These are phyloP conservation scores for Stictocephala bisonia DNA, from an alignment of 2,888 invertebrate species.

Conservation along the genomic window DNA sequence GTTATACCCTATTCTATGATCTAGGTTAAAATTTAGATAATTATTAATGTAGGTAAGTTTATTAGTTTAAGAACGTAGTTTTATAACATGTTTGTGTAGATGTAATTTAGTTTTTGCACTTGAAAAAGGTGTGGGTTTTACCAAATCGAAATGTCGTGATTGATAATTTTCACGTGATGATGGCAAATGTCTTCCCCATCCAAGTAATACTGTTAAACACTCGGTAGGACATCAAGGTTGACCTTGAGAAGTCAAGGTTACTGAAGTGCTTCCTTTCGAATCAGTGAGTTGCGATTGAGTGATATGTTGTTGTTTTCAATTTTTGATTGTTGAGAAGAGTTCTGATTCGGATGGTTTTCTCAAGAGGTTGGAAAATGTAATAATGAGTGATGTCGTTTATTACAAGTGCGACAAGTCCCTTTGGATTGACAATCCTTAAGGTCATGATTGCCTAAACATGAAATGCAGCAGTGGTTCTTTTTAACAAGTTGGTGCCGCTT, in stretches of 20 bases:
- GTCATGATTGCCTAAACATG: background rate
- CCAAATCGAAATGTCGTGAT: no score
- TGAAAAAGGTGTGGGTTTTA: no score
- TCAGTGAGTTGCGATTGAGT: background rate
- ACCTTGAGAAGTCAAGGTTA: constrained; percentile 3
- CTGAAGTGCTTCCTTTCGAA: background rate
- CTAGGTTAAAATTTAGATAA: no score
- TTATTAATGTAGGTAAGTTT: no score
- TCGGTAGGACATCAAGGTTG: no score
- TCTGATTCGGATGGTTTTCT: background rate
- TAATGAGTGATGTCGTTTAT: constrained; percentile 6
- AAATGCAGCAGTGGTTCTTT: background rate
- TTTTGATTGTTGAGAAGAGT: background rate
- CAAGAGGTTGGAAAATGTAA: constrained; percentile 3
- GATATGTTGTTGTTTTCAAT: background rate
- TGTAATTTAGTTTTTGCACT: no score
- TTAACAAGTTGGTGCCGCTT: background rate
- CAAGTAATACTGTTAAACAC: no score
- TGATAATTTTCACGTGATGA: no score
- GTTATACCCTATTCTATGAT: no score
- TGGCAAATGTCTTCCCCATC: no score
- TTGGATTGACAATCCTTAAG: background rate
- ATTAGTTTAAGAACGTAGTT: no score
- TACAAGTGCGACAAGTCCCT: background rate
- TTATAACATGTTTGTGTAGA: no score